A percentile compares a stretch with the other conserved stretches of the same genome.
These are phyloP conservation scores for Platichthys stellatus DNA, from an alignment of 2,113 vertebrate species.

Conservation along the genomic window DNA sequence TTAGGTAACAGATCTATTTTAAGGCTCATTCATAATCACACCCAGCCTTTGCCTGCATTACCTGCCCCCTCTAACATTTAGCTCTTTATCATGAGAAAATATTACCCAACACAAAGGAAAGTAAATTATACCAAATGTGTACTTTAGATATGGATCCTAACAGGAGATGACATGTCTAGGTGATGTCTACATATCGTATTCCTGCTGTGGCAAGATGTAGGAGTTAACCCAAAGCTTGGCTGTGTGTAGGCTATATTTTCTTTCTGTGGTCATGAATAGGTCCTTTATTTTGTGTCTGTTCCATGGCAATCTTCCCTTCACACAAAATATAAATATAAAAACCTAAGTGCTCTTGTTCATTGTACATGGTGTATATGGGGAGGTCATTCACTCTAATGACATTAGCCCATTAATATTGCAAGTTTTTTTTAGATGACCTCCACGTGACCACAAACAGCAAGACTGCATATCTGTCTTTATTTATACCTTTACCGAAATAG, in stretches of 20 bases:
- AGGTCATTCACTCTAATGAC: not conserved
- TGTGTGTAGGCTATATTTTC: conserved; percentile 36
- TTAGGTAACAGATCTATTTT: conserved; percentile 58
- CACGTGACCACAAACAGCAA: not conserved
- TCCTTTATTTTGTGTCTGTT: conserved; percentile 32
- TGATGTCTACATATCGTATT: conserved; percentile 50
- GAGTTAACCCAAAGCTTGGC: conserved; percentile 16
- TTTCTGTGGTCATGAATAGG: conserved; percentile 43
- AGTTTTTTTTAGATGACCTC: too few relatives aligned
- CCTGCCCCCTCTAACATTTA: conserved; percentile 22
- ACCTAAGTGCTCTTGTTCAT: not conserved
- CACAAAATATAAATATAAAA: not conserved
- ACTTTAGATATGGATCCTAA: conserved; percentile 49
- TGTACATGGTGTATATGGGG: not conserved
- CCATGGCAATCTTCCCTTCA: conserved; percentile 2
- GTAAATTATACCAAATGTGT: conserved; percentile 49
- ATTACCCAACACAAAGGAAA: conserved; percentile 41
- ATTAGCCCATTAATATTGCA: not conserved
- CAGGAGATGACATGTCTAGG: conserved; percentile 50
- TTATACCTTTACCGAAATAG: conserved; percentile 16
- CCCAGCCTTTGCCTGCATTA: conserved; percentile 37
- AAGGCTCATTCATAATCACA: conserved; percentile 50
- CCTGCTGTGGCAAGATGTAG: conserved; percentile 38
- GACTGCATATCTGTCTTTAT: conserved; percentile 22
- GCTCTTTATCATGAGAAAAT: conserved; percentile 47